Conservation (phyloP, 2,113 vertebrate genomes). For the Nyctereutes procyonoides region DNA sequence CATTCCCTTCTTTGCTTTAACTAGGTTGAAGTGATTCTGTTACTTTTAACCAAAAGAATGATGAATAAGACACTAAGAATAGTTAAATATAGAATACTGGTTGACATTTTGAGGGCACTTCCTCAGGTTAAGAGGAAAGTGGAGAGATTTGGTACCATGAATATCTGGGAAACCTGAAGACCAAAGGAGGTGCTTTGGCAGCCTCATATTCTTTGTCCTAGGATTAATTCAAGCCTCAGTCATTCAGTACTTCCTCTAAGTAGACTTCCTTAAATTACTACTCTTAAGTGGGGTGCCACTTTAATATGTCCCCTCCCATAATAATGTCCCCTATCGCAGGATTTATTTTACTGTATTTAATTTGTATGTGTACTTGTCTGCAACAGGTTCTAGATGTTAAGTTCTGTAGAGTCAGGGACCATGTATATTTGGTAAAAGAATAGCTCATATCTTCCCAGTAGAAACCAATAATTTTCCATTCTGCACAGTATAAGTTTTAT, state of each 20-base stretch:
- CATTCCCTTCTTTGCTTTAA: not conserved
- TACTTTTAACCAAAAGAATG: not conserved
- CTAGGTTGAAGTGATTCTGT: not conserved
- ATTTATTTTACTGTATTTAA: not conserved
- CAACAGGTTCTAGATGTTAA: not conserved
- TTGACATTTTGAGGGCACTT: not conserved
- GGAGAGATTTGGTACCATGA: not conserved
- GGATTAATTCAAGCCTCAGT: not conserved
- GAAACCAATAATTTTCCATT: not conserved
- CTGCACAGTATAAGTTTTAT: not conserved
- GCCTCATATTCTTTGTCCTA: not conserved
- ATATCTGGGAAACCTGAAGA: slow-evolving; percentile 20
- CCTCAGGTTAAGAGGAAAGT: not conserved
- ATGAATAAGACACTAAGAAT: not conserved
- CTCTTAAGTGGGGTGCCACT: not conserved
- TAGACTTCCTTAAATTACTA: not conserved
- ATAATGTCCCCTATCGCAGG: not conserved
- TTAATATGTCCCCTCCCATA: not conserved
- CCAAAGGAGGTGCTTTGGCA: not conserved
- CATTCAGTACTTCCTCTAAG: not conserved
- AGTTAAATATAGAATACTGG: not conserved
- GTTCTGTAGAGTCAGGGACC: not conserved
- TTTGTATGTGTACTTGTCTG: not conserved
- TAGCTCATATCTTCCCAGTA: not conserved
- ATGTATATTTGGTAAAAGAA: not conserved